Base-by-base conservation (phyloP, 2,888 invertebrate species). In the Pachymerium ferrugineum region DNA sequence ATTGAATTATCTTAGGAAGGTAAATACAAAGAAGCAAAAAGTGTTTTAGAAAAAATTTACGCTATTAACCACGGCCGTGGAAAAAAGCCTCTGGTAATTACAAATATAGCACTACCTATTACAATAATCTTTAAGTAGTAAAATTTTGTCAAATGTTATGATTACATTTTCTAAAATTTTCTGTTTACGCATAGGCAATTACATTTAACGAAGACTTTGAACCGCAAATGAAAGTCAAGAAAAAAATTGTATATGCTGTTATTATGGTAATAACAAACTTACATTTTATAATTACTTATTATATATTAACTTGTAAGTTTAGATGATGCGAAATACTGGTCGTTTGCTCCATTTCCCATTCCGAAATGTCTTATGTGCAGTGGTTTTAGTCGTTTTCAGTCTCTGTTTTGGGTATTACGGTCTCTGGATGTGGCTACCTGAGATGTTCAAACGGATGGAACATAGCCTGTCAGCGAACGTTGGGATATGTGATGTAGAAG, bases 361-460 rank as follows among this genome's bases (percentile, higher is more conserved):
- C 16, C 47, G 47, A n/a, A 47, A 47, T 47, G 47, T 47, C 1
- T 47, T 47, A 4, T 47, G 47, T n/a, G 47, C 47, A 2, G 22
- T 47, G 16, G 47, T 47, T 47, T 22, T 47, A 3, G 22, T 47
- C 16, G 47, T 47, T 47, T 47, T 47, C 47, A 47, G 47, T 47
- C 47, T 47, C 3, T 47, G 47, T 22, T 47, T 47, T 16, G 90
- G 92, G 74, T 96, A 94, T 83, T 96, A 96, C 82, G 95, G 95
- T 54, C 85, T 96, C 73, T 94, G 94, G 92, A 93, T 96, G 92
- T 96, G 96, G 96, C 94, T 95, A 84, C 95, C 95, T 0, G 94
- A 95, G 84, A 86, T 96, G 81, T 96, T 95, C 84, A 92, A 91
- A 82, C 90, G 94, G 70, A 93, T 92, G 82, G 92, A 87, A 84